A percentile compares a stretch with the other conserved stretches of the same genome.
Evolutionary conservation across 2,113 vertebrate genomes (phyloP).

Genomic region (Phrynosoma platyrhinos): DNA sequence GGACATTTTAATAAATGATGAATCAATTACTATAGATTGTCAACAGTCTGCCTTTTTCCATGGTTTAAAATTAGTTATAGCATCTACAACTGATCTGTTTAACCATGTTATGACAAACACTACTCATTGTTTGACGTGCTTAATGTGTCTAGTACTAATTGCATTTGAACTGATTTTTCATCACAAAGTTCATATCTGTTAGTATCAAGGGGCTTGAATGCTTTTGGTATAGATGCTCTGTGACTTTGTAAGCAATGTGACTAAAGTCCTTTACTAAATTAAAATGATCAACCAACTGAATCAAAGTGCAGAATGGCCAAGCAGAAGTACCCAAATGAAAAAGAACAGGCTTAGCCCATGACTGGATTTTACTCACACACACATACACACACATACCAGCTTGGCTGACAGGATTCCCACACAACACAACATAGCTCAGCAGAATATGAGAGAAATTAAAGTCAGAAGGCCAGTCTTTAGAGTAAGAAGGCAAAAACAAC

Average conservation of each 20-base stretch:
- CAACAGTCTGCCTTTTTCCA: conserved; percentile 45
- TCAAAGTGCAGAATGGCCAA: background rate
- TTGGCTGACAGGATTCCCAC: no score
- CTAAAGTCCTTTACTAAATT: background rate
- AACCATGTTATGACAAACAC: conserved; percentile 46
- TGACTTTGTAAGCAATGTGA: background rate
- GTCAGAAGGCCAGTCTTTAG: no score
- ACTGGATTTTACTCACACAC: background rate
- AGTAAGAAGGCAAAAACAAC: no score
- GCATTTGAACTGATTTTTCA: conserved; percentile 35
- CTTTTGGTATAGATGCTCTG: background rate
- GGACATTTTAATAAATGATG: conserved; percentile 51
- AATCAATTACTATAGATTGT: conserved; percentile 51
- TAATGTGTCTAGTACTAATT: conserved; percentile 38
- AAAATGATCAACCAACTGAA: background rate
- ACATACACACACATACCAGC: no score
- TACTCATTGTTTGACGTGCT: conserved; percentile 34
- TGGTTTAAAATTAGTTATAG: conserved; percentile 48
- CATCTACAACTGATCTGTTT: conserved; percentile 45
- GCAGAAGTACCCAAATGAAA: background rate
- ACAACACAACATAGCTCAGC: no score
- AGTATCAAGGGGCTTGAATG: background rate
- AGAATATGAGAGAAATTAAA: no score
- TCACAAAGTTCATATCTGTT: conserved; percentile 28
- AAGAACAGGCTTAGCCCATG: background rate